Conservation (phyloP, 1,140 invertebrate species). For the Drosophila busckii region DNA sequence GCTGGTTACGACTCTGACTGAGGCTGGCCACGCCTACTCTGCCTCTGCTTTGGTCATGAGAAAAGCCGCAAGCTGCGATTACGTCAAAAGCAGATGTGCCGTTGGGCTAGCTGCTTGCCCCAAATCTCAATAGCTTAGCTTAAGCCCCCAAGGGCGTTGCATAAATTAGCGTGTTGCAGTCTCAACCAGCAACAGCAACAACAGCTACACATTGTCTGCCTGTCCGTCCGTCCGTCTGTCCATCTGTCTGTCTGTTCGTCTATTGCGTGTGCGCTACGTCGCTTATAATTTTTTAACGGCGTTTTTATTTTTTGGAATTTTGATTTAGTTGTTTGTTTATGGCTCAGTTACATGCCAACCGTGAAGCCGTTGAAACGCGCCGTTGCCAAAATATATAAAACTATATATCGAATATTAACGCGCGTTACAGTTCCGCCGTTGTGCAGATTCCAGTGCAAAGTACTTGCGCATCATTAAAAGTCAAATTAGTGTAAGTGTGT, state of each 20-base stretch:
- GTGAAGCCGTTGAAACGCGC: slow-evolving; percentile 52
- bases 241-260: slow-evolving; percentile 5
- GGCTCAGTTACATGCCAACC: slow-evolving; percentile 58
- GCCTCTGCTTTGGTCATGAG: too few species aligned
- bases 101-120: slow-evolving; percentile 19
- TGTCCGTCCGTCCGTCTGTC: neutral
- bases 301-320: slow-evolving; percentile 16
- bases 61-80: too few species aligned
- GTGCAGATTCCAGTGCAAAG: too few species aligned
- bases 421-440: too few species aligned
- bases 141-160: slow-evolving; percentile 64
- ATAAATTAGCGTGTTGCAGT: slow-evolving; percentile 58
- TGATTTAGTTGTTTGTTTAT: slow-evolving; percentile 17
- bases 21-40: too few species aligned
- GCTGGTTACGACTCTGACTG: too few species aligned
- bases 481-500: too few species aligned
- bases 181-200: too few species aligned
- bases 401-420: too few species aligned
- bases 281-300: slow-evolving; percentile 2
- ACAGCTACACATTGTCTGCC: slow-evolving; percentile 5
- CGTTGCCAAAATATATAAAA: slow-evolving; percentile 13
- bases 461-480: too few species aligned
- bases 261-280: neutral
- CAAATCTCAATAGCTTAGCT: slow-evolving; percentile 33
- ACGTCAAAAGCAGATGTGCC: too few species aligned